phyloP scores from a whole-genome alignment of 35 echinoderm and acorn worm genomes.

The Eucidaris tribuloides region DNA sequence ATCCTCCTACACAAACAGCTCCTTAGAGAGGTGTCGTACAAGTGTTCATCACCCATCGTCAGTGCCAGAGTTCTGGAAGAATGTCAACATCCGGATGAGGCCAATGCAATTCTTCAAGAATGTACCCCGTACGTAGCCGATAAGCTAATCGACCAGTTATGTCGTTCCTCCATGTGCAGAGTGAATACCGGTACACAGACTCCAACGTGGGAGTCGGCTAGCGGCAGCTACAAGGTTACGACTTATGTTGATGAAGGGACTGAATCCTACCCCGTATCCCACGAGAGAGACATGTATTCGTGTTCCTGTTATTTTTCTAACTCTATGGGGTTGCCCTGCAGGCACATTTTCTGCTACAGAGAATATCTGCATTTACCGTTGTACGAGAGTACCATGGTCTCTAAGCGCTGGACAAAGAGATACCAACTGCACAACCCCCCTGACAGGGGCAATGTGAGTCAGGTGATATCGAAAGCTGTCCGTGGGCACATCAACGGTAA shows the following conservation, averaged over 20 bases:
- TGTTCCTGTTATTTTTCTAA: background rate
- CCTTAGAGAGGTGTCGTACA: background rate
- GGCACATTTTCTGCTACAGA: background rate
- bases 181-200: background rate
- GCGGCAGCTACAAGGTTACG: background rate
- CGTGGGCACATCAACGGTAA: too few species aligned
- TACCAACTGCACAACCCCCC: background rate
- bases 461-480: background rate
- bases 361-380: background rate
- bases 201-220: background rate
- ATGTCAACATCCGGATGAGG: background rate
- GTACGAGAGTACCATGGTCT: background rate
- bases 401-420: background rate
- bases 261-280: background rate
- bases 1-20: background rate
- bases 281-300: background rate
- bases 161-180: background rate
- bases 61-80: background rate
- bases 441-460: background rate
- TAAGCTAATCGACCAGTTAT: background rate
- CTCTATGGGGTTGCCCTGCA: background rate
- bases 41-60: background rate
- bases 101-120: background rate
- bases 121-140: background rate
- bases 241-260: background rate